Conservation (phyloP, 2,113 vertebrate species). For the Gallinago undulata region DNA sequence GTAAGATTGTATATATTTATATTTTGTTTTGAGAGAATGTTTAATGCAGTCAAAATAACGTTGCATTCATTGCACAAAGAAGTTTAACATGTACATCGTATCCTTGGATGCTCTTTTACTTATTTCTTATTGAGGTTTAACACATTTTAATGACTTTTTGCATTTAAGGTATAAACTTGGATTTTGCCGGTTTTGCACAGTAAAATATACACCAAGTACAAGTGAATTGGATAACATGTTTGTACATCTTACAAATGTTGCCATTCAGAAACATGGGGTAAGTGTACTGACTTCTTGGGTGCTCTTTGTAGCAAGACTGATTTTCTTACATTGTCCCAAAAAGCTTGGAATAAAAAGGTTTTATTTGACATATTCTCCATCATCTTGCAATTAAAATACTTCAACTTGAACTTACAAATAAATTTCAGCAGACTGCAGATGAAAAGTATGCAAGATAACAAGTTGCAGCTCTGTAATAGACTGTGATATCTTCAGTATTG, state of each 20-base stretch:
- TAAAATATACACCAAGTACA: conserved; percentile 95
- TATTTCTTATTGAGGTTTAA: background rate
- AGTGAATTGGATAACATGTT: conserved; percentile 99
- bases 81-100: background rate
- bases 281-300: conserved; percentile 17
- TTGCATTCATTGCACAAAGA: background rate
- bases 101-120: background rate
- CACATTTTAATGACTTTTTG: background rate
- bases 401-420: background rate
- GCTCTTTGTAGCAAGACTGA: background rate
- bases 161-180: conserved; percentile 91
- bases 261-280: conserved; percentile 97
- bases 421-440: background rate
- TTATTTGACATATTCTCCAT: background rate
- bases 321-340: background rate
- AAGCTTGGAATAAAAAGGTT: background rate
- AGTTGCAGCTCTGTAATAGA: background rate
- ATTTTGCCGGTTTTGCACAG: conserved; percentile 97
- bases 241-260: conserved; percentile 97
- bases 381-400: background rate
- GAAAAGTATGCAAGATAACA: background rate
- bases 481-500: background rate
- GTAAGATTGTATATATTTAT: conserved; percentile 69
- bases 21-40: background rate
- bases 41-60: background rate